Conservation (phyloP, 2,113 vertebrate species). For the Chunga burmeisteri region DNA sequence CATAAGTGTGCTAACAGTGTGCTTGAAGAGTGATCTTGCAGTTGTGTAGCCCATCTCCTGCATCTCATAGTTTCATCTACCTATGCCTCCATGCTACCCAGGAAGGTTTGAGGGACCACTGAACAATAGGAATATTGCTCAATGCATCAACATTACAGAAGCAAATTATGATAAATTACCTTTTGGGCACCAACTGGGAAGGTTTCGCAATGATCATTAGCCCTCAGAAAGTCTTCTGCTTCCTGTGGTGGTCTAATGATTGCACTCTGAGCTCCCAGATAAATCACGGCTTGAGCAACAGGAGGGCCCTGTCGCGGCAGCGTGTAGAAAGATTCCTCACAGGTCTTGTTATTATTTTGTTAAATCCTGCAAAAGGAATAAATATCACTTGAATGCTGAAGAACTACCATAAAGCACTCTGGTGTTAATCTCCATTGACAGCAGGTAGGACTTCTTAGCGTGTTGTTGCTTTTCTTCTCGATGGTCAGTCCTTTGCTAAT, state of each 20-base stretch:
- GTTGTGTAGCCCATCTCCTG: not conserved
- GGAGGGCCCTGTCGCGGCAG: not conserved
- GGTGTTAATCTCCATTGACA: accelerated
- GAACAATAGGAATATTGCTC: not conserved
- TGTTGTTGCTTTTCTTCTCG: not conserved
- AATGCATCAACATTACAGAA: not conserved
- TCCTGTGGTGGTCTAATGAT: not conserved
- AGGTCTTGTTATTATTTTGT: not conserved
- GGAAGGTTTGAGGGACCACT: not conserved
- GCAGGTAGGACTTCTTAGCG: not conserved
- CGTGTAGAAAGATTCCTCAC: not conserved
- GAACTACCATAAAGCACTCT: accelerated
- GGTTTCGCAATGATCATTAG: not conserved
- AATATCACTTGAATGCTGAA: not conserved
- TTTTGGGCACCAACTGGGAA: not conserved
- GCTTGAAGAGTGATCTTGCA: not conserved
- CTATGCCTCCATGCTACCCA: not conserved
- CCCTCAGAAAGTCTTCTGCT: not conserved
- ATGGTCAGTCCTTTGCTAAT: not conserved
- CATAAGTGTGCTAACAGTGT: accelerated
- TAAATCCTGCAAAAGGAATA: not conserved
- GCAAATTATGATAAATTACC: not conserved
- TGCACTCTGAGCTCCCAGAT: not conserved
- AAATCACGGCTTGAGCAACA: not conserved
- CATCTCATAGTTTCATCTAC: not conserved